Evolutionary conservation across 2,113 vertebrate genomes (phyloP), one percentile per base, ranked within the genome.

Genomic region (Cyprinus carpio): DNA sequence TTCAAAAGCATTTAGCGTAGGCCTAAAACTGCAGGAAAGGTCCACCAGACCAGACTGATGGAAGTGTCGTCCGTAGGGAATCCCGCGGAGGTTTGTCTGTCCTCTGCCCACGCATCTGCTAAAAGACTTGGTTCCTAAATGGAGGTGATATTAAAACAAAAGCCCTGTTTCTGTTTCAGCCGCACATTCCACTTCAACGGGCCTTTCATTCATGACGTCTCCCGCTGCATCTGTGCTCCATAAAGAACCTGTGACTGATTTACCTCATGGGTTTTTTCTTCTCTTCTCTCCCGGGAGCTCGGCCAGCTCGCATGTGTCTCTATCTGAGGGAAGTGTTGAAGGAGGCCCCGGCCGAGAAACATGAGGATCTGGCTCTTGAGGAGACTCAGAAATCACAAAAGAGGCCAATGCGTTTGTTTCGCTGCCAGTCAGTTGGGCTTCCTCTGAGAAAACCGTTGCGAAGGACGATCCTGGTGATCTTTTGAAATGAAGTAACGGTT

Each of bases 181-280:
- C 91, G 90, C 92, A 91, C 90, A 92, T 91, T 91, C 85, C 69
- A 83, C 87, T 88, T 84, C 88, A 89, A 85, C 74, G 75, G 82
- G 84, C 87, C 46, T 83, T 79, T 89, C 87, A 91, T 93, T 94
- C 88, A 91, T 82, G 84, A 87, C 77, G 84, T 51, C 87, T 89
- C 90, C 86, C 75, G 88, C 58, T 91, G 87, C 87, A 92, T 92
- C 89, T 93, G 90, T 89, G 85, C 86, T 89, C 88, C 86, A 88
- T 90, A 75, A 87, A 78, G 86, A 85, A 74, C 4, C 87, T 85
- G 11, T 83, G 87, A 91, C 88, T 90, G 90, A 93, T 93, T 92
- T 92, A 90, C 87, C 83, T 85, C 80, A 27, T 13, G 88, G 88
- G 46, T 60, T 82, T 71, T 77, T 75, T n/a, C 56, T 65, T 65